phyloP scores from a whole-genome alignment of 2,888 invertebrate genomes.

The Latrodectus hesperus region DNA sequence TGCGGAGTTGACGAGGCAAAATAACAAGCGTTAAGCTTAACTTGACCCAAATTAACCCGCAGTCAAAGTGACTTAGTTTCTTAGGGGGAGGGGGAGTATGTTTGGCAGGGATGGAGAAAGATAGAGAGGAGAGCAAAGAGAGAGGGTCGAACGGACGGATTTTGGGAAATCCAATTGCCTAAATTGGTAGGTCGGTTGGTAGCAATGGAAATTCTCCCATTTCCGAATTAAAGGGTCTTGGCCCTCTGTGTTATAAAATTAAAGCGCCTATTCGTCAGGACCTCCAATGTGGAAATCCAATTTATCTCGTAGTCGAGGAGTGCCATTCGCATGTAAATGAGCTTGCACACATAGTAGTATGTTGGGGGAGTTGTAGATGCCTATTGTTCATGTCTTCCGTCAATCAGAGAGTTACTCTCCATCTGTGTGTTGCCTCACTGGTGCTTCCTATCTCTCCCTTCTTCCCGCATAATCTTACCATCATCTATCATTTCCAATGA shows the following conservation, averaged over 20 bases:
- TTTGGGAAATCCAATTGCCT: conserved; percentile 67
- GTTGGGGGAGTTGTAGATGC: conserved; percentile 49
- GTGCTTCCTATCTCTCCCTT: conserved; percentile 27
- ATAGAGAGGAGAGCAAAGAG: conserved; percentile 13
- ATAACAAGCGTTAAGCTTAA: conserved; percentile 68
- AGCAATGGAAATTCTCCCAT: conserved; percentile 66
- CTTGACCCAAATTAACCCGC: conserved; percentile 69
- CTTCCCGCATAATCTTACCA: conserved; percentile 59
- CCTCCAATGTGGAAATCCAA: conserved; percentile 68
- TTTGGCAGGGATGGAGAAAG: neutral
- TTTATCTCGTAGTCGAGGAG: conserved; percentile 65
- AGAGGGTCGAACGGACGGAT: conserved; percentile 32
- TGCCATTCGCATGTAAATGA: conserved; percentile 69
- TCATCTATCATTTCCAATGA: conserved; percentile 67
- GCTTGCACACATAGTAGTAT: conserved; percentile 25
- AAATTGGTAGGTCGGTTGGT: conserved; percentile 67
- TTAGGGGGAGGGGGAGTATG: conserved; percentile 19
- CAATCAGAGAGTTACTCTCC: conserved; percentile 63
- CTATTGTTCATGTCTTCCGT: conserved; percentile 67
- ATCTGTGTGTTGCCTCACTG: conserved; percentile 43
- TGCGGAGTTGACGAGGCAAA: conserved; percentile 19
- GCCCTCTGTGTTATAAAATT: conserved; percentile 69
- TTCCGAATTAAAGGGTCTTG: conserved; percentile 68
- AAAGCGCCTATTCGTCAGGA: conserved; percentile 66
- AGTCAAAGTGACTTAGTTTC: conserved; percentile 65